These are phyloP conservation scores for Schizopygopsis pylzovi DNA, from an alignment of 2,797 vertebrate species.

Conservation along the genomic window DNA sequence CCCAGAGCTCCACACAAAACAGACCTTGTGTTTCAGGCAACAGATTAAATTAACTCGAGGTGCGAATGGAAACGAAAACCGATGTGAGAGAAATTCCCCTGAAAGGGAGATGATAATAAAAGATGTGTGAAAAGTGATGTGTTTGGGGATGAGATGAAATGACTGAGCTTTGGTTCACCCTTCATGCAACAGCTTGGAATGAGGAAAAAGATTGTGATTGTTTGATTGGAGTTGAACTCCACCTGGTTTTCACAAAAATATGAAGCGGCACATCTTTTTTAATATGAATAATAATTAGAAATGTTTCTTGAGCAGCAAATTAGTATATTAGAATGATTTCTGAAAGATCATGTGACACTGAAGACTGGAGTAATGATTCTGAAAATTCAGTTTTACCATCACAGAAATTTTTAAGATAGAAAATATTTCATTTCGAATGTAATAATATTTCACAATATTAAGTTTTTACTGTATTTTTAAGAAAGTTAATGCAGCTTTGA, in stretches of 20 bases:
- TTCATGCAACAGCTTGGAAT: neutral
- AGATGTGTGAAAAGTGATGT: slow-evolving; percentile 28
- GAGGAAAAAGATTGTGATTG: neutral
- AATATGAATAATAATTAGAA: neutral
- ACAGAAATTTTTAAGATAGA: neutral
- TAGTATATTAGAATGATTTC: neutral
- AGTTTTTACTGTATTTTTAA: neutral
- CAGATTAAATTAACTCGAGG: slow-evolving; percentile 48
- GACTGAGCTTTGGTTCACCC: neutral
- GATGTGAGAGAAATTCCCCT: slow-evolving; percentile 12
- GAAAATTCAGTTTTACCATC: neutral
- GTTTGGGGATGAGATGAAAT: slow-evolving; percentile 16
- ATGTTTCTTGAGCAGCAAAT: neutral
- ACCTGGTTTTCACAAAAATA: neutral
- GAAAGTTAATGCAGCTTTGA: too few relatives aligned
- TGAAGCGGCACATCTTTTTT: neutral
- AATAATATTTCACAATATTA: neutral
- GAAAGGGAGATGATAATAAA: slow-evolving; percentile 6
- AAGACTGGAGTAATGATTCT: neutral
- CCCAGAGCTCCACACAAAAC: slow-evolving; percentile 11
- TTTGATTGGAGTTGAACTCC: slow-evolving; percentile 16
- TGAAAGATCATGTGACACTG: neutral
- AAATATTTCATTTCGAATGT: neutral
- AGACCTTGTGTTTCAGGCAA: slow-evolving; percentile 25
- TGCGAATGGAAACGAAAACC: slow-evolving; percentile 22